phyloP scores from a whole-genome alignment of 2,888 invertebrate genomes.

The Leptinotarsa rubiginosa region DNA sequence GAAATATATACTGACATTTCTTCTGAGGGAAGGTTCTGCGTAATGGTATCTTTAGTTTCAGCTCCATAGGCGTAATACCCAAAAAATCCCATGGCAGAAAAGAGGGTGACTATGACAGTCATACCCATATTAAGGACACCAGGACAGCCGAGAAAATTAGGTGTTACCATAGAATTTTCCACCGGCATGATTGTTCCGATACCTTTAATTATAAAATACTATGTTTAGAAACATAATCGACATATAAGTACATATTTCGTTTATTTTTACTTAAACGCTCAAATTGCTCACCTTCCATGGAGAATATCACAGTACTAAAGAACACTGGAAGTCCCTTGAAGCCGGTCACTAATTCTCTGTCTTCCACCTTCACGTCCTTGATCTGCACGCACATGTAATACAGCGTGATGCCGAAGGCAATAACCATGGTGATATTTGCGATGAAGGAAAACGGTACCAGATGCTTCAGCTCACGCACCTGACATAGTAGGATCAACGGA shows the following conservation, averaged over 20 bases:
- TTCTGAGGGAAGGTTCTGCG: slow-evolving; percentile 80
- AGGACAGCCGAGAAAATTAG: slow-evolving; percentile 83
- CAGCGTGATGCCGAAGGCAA: slow-evolving; percentile 81
- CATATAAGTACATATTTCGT: neutral
- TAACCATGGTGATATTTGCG: slow-evolving; percentile 85
- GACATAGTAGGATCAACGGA: slow-evolving; percentile 78
- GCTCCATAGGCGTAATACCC: slow-evolving; percentile 90
- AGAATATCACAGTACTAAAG: slow-evolving; percentile 95
- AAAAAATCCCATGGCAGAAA: slow-evolving; percentile 88
- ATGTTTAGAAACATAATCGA: neutral
- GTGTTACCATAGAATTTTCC: slow-evolving; percentile 91
- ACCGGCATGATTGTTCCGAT: slow-evolving; percentile 94
- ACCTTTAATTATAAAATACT: slow-evolving; percentile 31
- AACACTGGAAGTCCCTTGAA: slow-evolving; percentile 76
- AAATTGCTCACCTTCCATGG: slow-evolving; percentile 82
- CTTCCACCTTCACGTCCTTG: slow-evolving; percentile 61
- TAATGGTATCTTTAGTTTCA: slow-evolving; percentile 79
- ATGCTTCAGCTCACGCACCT: slow-evolving; percentile 82
- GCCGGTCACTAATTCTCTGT: slow-evolving; percentile 65
- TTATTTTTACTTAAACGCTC: too few species aligned
- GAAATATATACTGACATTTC: slow-evolving; percentile 80
- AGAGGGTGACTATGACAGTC: slow-evolving; percentile 82
- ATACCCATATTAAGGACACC: slow-evolving; percentile 91
- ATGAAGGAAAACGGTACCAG: slow-evolving; percentile 90
- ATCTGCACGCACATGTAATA: slow-evolving; percentile 80